phyloP scores from a whole-genome alignment of 2,113 vertebrate species.

The Emydura subglobosa region DNA sequence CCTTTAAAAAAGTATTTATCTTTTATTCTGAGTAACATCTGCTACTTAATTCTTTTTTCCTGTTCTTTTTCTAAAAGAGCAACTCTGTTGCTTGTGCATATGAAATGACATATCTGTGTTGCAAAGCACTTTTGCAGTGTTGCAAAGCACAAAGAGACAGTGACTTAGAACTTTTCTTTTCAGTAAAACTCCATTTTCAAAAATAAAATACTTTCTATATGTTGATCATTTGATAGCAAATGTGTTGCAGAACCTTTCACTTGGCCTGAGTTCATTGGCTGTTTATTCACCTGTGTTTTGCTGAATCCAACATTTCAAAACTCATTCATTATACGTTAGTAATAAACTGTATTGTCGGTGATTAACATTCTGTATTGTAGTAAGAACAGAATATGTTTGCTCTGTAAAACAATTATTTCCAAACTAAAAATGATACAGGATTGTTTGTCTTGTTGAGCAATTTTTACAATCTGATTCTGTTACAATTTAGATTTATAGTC shows the following conservation, averaged over 20 bases:
- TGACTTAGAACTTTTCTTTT: not conserved
- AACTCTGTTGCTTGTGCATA: not conserved
- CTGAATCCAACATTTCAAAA: not conserved
- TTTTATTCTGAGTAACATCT: not conserved
- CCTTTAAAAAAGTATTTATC: not conserved
- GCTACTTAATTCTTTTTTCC: not conserved
- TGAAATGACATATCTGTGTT: not conserved
- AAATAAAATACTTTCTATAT: not conserved
- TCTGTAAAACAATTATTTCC: not conserved
- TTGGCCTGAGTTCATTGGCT: not conserved
- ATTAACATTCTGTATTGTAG: conserved; percentile 19
- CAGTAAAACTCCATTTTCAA: not conserved
- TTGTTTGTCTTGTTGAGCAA: not conserved
- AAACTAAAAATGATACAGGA: not conserved
- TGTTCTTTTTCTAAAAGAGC: not conserved
- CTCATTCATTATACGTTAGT: not conserved
- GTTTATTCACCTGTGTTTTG: conserved; percentile 21
- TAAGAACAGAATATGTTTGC: not conserved
- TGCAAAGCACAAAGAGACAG: not conserved
- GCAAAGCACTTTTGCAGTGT: not conserved
- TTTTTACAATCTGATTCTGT: not conserved
- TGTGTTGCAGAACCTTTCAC: not conserved
- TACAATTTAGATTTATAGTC: conserved; percentile 19
- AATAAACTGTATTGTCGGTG: not conserved
- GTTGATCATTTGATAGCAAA: not conserved